phyloP scores from a whole-genome alignment of 2,113 vertebrate species.

The Indicator maculatus region DNA sequence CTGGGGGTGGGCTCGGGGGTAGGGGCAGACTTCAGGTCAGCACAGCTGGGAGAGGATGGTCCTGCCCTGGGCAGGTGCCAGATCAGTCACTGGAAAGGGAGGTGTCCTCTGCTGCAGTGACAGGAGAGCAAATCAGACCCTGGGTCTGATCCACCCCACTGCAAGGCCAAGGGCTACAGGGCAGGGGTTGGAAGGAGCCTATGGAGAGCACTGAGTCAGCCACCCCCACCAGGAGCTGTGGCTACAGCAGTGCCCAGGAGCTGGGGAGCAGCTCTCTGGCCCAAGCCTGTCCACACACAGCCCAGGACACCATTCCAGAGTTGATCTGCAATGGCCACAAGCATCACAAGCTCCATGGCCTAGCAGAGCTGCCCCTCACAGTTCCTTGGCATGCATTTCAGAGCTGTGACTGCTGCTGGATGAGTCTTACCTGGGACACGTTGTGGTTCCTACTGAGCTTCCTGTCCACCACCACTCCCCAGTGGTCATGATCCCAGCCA shows the following conservation, averaged over 20 bases:
- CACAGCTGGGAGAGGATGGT: neutral
- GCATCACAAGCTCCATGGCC: accelerated
- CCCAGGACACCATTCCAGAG: neutral
- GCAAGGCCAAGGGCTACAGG: neutral
- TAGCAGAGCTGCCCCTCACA: neutral
- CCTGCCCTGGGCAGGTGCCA: neutral
- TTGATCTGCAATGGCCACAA: neutral
- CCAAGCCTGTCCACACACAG: neutral
- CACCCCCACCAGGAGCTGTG: too few species aligned
- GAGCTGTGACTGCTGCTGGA: accelerated
- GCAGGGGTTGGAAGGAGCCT: too few species aligned
- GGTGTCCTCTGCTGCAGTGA: neutral
- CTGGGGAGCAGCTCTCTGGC: neutral
- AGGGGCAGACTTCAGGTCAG: neutral
- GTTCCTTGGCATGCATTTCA: neutral
- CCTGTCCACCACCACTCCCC: neutral
- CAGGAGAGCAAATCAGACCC: neutral
- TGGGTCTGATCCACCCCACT: neutral
- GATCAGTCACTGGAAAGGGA: neutral
- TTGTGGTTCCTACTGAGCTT: neutral
- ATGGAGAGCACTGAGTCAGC: too few species aligned
- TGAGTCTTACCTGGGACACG: neutral
- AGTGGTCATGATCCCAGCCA: neutral
- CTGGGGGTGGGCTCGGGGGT: neutral
- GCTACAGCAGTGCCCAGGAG: neutral